Evolutionary conservation across 2,113 vertebrate species (phyloP).

Genomic region (Bostrychus sinensis): DNA sequence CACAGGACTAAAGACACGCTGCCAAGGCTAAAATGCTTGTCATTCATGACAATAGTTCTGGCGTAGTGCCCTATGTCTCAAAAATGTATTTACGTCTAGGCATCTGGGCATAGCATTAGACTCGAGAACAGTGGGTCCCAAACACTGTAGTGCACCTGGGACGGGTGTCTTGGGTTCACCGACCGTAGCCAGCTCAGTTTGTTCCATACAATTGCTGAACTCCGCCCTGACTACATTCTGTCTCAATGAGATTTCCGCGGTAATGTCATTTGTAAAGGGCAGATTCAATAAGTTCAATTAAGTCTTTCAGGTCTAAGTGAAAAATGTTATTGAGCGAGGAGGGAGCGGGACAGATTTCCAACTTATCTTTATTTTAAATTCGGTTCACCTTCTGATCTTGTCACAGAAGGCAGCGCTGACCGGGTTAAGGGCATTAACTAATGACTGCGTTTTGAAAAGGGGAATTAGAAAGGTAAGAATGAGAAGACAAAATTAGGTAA

Average conservation of each 20-base stretch:
- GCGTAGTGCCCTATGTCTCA: too few relatives aligned
- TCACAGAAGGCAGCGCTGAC: background rate
- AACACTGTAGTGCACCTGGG: slow-evolving; percentile 11
- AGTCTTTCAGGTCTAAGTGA: slow-evolving; percentile 10
- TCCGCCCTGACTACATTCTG: slow-evolving; percentile 17
- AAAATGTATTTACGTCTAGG: too few relatives aligned
- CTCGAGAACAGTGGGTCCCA: slow-evolving; percentile 1
- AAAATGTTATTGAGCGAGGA: background rate
- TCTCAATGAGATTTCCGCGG: slow-evolving; percentile 11
- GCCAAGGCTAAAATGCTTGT: too few relatives aligned
- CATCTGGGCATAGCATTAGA: too few relatives aligned
- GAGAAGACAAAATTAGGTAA: background rate
- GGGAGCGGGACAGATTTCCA: background rate
- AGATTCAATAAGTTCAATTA: slow-evolving; percentile 32
- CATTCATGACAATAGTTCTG: too few relatives aligned
- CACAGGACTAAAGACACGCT: too few relatives aligned
- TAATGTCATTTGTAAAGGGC: slow-evolving; percentile 48
- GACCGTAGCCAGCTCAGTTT: slow-evolving; percentile 21
- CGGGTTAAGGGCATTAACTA: background rate
- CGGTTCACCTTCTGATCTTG: slow-evolving; percentile 1
- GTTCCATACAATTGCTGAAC: slow-evolving; percentile 27
- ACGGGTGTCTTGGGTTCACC: slow-evolving; percentile 32
- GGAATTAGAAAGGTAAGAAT: background rate
- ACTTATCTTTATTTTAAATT: slow-evolving; percentile 5
- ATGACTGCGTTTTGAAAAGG: background rate